These are phyloP conservation scores for Microplitis deprimator DNA, from an alignment of 2,888 invertebrate genomes.

Conservation along the genomic window DNA sequence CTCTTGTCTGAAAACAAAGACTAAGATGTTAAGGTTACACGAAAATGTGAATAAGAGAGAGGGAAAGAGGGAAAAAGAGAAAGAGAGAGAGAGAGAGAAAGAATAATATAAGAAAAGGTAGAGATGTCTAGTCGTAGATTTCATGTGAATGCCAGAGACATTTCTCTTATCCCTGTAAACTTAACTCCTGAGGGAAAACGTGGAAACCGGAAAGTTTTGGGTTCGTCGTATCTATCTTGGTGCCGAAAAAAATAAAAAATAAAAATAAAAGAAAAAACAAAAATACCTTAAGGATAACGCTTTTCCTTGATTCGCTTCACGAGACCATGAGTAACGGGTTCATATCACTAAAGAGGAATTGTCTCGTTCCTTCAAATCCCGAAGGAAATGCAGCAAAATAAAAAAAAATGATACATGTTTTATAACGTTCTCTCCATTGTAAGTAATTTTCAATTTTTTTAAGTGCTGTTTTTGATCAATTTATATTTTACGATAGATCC, in stretches of 20 bases:
- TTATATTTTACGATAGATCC: no score
- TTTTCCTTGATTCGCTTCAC: not conserved
- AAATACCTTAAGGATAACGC: not conserved
- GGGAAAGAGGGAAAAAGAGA: not conserved
- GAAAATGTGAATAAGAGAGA: not conserved
- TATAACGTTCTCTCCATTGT: not conserved
- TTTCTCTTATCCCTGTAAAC: not conserved
- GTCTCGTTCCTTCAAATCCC: not conserved
- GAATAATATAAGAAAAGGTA: not conserved
- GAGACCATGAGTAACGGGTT: not conserved
- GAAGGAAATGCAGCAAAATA: not conserved
- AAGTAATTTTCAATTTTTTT: not conserved
- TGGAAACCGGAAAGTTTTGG: not conserved
- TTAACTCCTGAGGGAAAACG: not conserved
- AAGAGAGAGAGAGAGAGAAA: not conserved
- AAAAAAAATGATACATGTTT: not conserved
- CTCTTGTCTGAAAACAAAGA: not conserved
- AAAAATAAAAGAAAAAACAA: not conserved
- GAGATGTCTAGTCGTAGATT: slow-evolving; percentile 1
- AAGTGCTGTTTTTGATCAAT: no score
- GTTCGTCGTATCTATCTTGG: slow-evolving; percentile 1
- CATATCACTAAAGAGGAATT: not conserved
- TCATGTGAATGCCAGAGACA: not conserved
- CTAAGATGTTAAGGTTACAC: not conserved
- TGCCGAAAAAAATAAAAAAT: not conserved